Evolutionary conservation across 2,888 invertebrate genomes (phyloP).

Genomic region (Brenthis ino): DNA sequence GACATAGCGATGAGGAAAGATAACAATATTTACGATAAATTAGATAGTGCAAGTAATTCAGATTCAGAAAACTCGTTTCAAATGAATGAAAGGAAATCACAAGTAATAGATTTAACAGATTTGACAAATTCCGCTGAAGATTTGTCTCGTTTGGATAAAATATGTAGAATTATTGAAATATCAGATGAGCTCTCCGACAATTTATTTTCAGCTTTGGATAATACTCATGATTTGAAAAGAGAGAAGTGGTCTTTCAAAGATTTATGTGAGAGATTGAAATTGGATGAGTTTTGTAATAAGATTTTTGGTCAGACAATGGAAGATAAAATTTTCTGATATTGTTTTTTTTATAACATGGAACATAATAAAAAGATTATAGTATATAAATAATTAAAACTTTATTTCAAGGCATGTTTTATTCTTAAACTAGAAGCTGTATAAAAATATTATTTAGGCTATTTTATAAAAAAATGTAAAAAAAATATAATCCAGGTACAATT

Average conservation of each 20-base stretch:
- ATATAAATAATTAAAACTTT: slow-evolving; percentile 17
- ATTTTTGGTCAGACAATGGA: slow-evolving; percentile 52
- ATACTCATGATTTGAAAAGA: slow-evolving; percentile 38
- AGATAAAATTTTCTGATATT: slow-evolving; percentile 5
- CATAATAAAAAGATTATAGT: slow-evolving; percentile 12
- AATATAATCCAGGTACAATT: slow-evolving; percentile 38
- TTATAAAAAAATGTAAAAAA: slow-evolving; percentile 21
- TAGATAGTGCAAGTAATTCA: slow-evolving; percentile 66
- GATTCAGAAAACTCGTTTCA: slow-evolving; percentile 69
- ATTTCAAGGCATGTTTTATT: slow-evolving; percentile 46
- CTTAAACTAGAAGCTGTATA: slow-evolving; percentile 32
- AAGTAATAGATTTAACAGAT: slow-evolving; percentile 65
- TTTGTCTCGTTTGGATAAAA: slow-evolving; percentile 66
- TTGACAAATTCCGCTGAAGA: slow-evolving; percentile 69
- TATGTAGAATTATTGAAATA: slow-evolving; percentile 75
- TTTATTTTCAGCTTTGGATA: slow-evolving; percentile 60
- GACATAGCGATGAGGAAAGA: slow-evolving; percentile 46
- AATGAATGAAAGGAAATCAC: slow-evolving; percentile 62
- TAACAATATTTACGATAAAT: slow-evolving; percentile 66
- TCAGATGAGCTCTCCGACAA: slow-evolving; percentile 73
- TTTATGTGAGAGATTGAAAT: slow-evolving; percentile 67
- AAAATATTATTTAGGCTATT: slow-evolving; percentile 21
- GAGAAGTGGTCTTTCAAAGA: slow-evolving; percentile 73
- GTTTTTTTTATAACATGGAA: not conserved
- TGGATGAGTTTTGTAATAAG: slow-evolving; percentile 72